Base-by-base conservation (phyloP, 1,140 invertebrate genomes). In the Drosophila biarmipes region DNA sequence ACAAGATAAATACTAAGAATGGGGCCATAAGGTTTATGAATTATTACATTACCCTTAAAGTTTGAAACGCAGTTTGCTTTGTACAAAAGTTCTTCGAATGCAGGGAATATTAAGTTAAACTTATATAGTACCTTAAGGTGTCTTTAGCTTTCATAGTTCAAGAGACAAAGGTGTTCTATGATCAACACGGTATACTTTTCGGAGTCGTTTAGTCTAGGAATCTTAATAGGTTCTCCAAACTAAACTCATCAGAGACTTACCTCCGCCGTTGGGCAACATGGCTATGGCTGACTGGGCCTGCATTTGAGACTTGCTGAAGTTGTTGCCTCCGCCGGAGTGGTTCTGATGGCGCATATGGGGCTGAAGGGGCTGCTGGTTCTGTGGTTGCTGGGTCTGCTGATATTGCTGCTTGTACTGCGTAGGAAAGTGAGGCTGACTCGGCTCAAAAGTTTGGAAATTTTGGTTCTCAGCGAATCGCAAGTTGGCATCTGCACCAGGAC, bases 241-340 rank as follows among this genome's bases (percentile, higher is more conserved):
- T 12, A 21, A 11, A 4, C 15, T 15, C 1, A 8, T 6, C 6
- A 38, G 19, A 14, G 2, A 87, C 82, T 87, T 45, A 87, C 82
- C 82, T 53, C 74, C 68, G 34, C 74, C 84, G 42, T 42, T 78
- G 14, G 82, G 80, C 35, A 87, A n/a, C 82, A 87, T 79, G 21
- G 71, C 51, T 49, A 81, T 42, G 2, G 78, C 21, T 17, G 43
- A n/a, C 42, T 58, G 73, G 4, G 63, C 15, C 21, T 59, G 61
- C 40, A 57, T 75, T 34, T 76, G 61, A 6, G 67, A 54, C 38
- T 48, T 75, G 59, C 27, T 74, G 31, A 71, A 34, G 12, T 11
- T 72, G 31, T 37, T 55, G 49, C 38, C 73, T 21, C 17, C 49
- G 58, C 51, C 66, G 38, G 24, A 49, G 56, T 37, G 68, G 24